Conservation (phyloP, 2,113 vertebrate genomes). For the Anarhynchus alexandrinus region DNA sequence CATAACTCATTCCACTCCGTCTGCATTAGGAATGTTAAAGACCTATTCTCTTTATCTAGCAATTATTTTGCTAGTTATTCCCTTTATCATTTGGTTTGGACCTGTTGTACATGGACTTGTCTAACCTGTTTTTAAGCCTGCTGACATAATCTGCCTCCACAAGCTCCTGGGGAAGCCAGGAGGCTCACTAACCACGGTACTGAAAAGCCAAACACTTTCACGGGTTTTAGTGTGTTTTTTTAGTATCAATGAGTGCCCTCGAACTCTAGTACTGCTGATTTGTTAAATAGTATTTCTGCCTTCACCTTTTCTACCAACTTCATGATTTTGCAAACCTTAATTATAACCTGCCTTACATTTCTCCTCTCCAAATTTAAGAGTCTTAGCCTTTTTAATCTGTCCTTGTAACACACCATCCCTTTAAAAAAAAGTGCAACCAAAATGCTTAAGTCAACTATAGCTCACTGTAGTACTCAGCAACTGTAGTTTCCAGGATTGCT, state of each 20-base stretch:
- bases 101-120: neutral
- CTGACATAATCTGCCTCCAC: neutral
- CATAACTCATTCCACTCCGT: neutral
- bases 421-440: neutral
- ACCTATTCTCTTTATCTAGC: neutral
- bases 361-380: neutral
- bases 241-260: neutral
- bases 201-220: neutral
- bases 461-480: neutral
- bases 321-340: neutral
- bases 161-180: neutral
- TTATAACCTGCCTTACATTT: neutral
- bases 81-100: neutral
- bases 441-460: neutral
- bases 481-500: neutral
- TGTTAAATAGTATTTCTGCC: neutral
- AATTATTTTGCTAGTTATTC: neutral
- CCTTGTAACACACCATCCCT: neutral
- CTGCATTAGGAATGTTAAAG: neutral
- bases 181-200: neutral
- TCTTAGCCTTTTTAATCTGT: neutral
- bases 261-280: neutral
- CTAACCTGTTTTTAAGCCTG: neutral
- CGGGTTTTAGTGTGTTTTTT: neutral
- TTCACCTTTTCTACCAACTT: neutral